Conservation (phyloP, 2,888 invertebrate species). For the Theretra japonica region DNA sequence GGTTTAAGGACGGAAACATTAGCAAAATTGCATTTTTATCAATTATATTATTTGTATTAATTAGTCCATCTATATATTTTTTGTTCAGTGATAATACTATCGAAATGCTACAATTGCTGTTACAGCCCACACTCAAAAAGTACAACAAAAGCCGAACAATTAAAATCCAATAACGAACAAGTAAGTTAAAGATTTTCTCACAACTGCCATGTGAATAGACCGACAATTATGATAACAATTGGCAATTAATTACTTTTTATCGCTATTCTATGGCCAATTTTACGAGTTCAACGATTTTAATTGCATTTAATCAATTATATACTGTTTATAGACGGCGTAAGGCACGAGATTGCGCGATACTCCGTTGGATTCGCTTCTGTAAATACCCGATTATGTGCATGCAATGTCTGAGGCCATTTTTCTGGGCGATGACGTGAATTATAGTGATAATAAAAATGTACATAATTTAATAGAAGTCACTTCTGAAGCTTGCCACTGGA, state of each 20-base stretch:
- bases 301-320: slow-evolving; percentile 57
- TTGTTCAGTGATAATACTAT: neutral
- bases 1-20: no score
- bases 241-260: slow-evolving; percentile 52
- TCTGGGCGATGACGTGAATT: neutral
- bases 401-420: neutral
- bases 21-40: no score
- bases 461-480: neutral
- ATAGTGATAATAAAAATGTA: neutral
- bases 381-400: neutral
- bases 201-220: slow-evolving; percentile 42
- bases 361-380: neutral
- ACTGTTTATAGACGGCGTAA: slow-evolving; percentile 38
- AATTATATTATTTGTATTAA: no score
- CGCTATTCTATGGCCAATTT: slow-evolving; percentile 47
- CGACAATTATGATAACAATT: slow-evolving; percentile 48
- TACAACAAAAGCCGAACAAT: slow-evolving; percentile 29
- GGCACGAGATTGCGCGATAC: slow-evolving; percentile 22
- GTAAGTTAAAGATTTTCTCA: slow-evolving; percentile 37
- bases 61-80: neutral
- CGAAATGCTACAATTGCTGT: neutral
- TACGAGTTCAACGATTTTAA: slow-evolving; percentile 54
- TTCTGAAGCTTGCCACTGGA: neutral
- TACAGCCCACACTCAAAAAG: neutral
- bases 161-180: slow-evolving; percentile 31